Percentiles rank a stretch among this genome's conserved stretches.
These are phyloP conservation scores for Haemorhous mexicanus DNA, from an alignment of 2,113 vertebrate genomes.

Conservation along the genomic window DNA sequence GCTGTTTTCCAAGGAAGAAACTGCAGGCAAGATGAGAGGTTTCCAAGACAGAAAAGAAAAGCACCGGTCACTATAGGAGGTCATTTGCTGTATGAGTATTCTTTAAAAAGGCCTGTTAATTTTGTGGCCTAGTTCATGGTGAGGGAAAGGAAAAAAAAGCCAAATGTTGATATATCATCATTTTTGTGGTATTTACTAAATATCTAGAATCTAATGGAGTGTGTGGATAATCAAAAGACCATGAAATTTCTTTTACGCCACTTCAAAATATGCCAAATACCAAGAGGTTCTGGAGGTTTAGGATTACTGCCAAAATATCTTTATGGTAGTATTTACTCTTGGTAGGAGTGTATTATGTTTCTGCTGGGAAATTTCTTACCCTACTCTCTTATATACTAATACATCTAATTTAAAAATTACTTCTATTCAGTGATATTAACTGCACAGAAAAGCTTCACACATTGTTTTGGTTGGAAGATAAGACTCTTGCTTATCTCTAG, in stretches of 20 bases:
- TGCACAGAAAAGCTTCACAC: neutral
- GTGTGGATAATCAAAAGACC: conserved; percentile 39
- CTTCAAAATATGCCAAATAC: conserved; percentile 42
- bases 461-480: neutral
- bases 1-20: neutral
- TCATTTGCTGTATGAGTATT: neutral
- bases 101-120: conserved; percentile 17
- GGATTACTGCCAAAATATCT: conserved; percentile 38
- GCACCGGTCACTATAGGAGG: neutral
- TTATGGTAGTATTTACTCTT: conserved; percentile 15
- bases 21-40: neutral
- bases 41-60: neutral
- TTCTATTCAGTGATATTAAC: neutral
- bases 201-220: conserved; percentile 29
- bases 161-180: conserved; percentile 25
- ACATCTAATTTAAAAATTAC: neutral
- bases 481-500: neutral
- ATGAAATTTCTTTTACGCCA: conserved; percentile 39
- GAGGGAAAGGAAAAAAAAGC: neutral
- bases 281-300: conserved; percentile 43
- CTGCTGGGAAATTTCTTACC: neutral
- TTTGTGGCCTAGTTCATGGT: neutral
- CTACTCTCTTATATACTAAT: rapidly evolving
- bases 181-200: conserved; percentile 56
- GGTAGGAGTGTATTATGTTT: neutral